A percentile compares a stretch with the other conserved stretches of the same genome.
These are phyloP conservation scores for Drosophila baimaii DNA, from an alignment of 1,140 invertebrate species.

Conservation along the genomic window DNA sequence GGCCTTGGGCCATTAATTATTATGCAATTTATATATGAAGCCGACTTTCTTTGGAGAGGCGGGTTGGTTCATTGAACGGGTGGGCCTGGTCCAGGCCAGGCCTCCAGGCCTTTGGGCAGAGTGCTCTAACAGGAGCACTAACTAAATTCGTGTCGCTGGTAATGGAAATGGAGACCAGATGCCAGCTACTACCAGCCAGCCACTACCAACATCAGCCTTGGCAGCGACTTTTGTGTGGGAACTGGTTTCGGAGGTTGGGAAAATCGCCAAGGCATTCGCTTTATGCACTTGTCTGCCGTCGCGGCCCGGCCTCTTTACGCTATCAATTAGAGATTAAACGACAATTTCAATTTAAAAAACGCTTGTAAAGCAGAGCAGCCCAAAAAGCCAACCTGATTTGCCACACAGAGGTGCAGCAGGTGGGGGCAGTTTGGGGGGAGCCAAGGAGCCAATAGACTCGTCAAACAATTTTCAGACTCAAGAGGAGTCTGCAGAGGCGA, in stretches of 20 bases:
- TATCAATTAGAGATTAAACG: conserved; percentile 75
- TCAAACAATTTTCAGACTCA: conserved; percentile 11
- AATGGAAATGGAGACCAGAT: conserved; percentile 36
- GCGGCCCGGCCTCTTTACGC: conserved; percentile 44
- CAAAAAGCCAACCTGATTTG: conserved; percentile 40
- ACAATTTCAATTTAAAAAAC: conserved; percentile 73
- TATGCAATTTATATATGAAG: conserved; percentile 40
- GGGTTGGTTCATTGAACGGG: conserved; percentile 43
- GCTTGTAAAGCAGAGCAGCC: conserved; percentile 46
- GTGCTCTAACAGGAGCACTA: conserved; percentile 36
- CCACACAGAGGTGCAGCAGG: conserved; percentile 5
- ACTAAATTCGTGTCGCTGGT: conserved; percentile 41
- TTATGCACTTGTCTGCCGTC: conserved; percentile 52
- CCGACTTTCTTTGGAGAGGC: conserved; percentile 46
- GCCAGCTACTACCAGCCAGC: neutral
- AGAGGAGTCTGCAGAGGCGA: conserved; percentile 3
- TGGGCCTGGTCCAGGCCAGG: conserved; percentile 11
- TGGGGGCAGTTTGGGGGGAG: too few relatives aligned
- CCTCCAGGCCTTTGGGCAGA: conserved; percentile 42
- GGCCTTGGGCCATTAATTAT: conserved; percentile 42
- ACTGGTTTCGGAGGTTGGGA: conserved; percentile 61
- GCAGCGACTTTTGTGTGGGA: conserved; percentile 54
- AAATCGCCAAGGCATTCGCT: conserved; percentile 51
- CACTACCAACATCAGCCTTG: conserved; percentile 27
- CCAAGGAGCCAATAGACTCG: conserved; percentile 45